phyloP scores from a whole-genome alignment of 2,113 vertebrate species.

The Dromas ardeola region DNA sequence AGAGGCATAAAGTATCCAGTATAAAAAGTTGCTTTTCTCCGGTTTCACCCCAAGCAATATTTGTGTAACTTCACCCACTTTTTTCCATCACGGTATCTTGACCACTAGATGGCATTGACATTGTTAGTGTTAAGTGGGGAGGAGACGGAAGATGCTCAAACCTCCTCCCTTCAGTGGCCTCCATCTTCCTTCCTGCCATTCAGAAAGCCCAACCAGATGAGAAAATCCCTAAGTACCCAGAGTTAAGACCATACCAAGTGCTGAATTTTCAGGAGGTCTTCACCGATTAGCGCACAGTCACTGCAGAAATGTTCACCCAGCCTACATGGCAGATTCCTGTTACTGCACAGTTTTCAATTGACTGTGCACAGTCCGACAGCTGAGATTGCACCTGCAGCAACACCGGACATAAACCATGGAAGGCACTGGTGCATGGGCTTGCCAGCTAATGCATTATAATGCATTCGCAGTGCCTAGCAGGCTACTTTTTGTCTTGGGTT shows the following conservation, averaged over 20 bases:
- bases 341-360: neutral
- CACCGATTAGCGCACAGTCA: neutral
- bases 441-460: neutral
- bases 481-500: neutral
- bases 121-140: neutral
- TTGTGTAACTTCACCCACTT: neutral
- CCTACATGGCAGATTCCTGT: neutral
- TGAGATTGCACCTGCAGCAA: neutral
- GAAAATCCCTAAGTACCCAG: neutral
- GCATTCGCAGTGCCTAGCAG: neutral
- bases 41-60: neutral
- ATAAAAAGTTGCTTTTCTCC: neutral
- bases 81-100: neutral
- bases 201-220: neutral
- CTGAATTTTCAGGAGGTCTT: neutral
- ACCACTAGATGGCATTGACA: slow-evolving; percentile 43
- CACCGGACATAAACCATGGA: neutral
- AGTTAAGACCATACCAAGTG: neutral
- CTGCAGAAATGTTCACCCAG: neutral
- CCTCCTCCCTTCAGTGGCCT: neutral
- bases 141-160: neutral
- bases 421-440: neutral
- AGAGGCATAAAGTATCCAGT: neutral
- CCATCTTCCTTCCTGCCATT: neutral
- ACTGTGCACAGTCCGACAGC: no score